Evolutionary conservation across 2,797 vertebrate species (phyloP).

Genomic region (Pangasius macronema): DNA sequence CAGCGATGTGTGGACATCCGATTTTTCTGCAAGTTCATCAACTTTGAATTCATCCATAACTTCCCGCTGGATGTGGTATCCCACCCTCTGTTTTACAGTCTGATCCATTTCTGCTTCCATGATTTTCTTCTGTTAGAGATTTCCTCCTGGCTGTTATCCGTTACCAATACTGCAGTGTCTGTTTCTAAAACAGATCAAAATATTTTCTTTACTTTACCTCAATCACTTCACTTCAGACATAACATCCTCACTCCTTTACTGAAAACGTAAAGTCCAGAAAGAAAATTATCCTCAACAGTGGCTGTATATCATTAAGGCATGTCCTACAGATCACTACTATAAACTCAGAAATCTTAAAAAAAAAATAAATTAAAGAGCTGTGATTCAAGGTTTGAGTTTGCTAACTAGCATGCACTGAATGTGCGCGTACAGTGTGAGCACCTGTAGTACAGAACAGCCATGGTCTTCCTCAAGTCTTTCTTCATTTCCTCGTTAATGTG

Average conservation of each 20-base stretch:
- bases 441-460: background rate
- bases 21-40: constrained; percentile 68
- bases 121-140: background rate
- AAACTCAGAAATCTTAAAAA: background rate
- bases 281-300: background rate
- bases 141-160: background rate
- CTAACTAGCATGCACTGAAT: background rate
- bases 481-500: constrained; percentile 54
- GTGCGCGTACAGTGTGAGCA: background rate
- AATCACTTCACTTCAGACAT: background rate
- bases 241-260: background rate
- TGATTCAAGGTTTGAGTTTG: background rate
- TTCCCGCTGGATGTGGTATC: constrained; percentile 67
- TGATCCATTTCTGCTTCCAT: constrained; percentile 24
- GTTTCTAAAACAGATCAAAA: background rate
- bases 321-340: background rate
- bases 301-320: background rate
- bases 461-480: constrained; percentile 23
- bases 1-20: constrained; percentile 54
- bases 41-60: constrained; percentile 71
- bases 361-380: background rate
- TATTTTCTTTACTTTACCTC: background rate
- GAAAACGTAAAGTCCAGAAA: background rate
- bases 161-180: background rate
- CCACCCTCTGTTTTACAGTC: constrained; percentile 18